Conservation (phyloP, 2,888 invertebrate genomes). For the Chaetogeoica ovagalla region DNA sequence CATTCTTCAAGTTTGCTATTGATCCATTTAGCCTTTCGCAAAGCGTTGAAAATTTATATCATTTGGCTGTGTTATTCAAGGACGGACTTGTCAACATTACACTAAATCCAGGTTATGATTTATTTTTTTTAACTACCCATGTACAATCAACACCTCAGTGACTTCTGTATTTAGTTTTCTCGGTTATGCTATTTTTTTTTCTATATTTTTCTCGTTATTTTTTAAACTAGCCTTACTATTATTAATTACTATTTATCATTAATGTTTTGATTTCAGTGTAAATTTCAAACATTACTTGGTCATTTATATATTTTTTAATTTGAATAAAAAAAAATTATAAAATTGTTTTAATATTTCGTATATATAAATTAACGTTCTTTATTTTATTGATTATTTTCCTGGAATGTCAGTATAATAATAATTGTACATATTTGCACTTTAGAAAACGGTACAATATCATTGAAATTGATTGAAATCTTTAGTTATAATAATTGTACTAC, state of each 20-base stretch:
- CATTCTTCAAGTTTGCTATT: slow-evolving; percentile 17
- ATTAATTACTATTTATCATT: background rate
- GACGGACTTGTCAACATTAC: background rate
- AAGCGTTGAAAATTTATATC: slow-evolving; percentile 35
- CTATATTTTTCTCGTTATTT: background rate
- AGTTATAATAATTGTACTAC: no score
- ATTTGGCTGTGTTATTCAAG: slow-evolving; percentile 31
- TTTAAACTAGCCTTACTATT: background rate
- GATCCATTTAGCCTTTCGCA: slow-evolving; percentile 29
- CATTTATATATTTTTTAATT: no score
- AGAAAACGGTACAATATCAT: no score
- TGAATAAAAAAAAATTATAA: no score
- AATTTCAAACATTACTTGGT: background rate
- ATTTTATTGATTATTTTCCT: no score
- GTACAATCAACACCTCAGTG: background rate
- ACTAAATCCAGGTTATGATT: background rate
- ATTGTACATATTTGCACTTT: no score
- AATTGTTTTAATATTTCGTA: no score
- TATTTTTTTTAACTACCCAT: no score
- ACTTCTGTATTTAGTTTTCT: background rate
- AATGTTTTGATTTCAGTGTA: background rate
- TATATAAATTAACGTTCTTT: no score
- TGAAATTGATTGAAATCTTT: no score
- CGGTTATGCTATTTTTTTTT: no score
- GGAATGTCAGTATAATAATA: no score